Percentiles rank a stretch among this genome's conserved stretches.
These are phyloP conservation scores for Chaetops frenatus DNA, from an alignment of 2,113 vertebrate genomes.

Conservation along the genomic window DNA sequence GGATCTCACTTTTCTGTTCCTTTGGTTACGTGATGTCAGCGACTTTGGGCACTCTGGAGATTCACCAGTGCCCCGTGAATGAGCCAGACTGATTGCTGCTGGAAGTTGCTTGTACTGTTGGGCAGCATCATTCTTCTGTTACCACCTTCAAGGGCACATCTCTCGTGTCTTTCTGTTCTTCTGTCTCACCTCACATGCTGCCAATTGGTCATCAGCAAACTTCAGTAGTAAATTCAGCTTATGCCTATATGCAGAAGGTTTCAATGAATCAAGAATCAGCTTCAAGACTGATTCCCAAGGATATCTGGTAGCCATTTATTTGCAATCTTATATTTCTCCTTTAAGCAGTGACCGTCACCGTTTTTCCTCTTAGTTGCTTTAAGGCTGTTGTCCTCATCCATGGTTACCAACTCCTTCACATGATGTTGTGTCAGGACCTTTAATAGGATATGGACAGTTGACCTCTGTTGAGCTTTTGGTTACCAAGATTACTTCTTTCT, in stretches of 20 bases:
- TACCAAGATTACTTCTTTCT: background rate
- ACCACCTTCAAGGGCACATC: background rate
- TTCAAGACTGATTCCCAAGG: background rate
- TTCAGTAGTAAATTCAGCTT: background rate
- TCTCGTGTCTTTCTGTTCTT: background rate
- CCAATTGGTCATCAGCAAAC: background rate
- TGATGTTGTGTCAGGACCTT: background rate
- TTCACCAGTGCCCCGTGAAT: background rate
- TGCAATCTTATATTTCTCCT: background rate
- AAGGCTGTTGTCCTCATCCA: background rate
- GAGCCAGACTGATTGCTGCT: background rate
- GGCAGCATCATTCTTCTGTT: background rate
- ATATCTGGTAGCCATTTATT: background rate
- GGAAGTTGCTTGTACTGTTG: background rate
- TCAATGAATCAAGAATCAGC: background rate
- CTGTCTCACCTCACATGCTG: background rate
- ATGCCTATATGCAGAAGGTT: background rate
- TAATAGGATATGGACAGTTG: background rate
- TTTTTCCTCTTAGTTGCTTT: background rate
- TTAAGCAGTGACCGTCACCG: background rate
- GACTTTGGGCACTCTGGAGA: background rate
- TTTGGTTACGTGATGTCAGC: background rate
- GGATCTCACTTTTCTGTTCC: background rate
- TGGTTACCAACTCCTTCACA: accelerated
- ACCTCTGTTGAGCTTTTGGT: background rate